Conservation (phyloP, 1,140 invertebrate genomes). For the Linepithema humile region DNA sequence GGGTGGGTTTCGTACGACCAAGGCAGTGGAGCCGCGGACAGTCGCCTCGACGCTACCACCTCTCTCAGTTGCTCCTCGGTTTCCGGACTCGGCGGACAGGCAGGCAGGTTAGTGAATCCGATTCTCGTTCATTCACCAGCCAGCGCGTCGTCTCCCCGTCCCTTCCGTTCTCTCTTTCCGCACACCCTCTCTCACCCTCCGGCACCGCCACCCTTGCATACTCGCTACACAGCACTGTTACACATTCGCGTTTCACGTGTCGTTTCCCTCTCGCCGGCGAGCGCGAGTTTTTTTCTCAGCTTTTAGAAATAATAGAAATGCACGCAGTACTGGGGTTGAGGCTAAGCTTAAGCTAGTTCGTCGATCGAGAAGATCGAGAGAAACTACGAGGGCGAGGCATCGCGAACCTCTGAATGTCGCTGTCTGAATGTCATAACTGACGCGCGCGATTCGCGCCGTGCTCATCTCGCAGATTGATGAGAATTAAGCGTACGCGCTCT, state of each 20-base stretch:
- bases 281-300: background rate
- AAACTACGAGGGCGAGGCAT: background rate
- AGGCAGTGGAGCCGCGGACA: slow-evolving; percentile 64
- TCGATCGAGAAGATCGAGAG: background rate
- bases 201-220: slow-evolving; percentile 25
- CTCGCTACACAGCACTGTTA: slow-evolving; percentile 17
- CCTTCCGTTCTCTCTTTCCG: slow-evolving; percentile 26
- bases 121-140: slow-evolving; percentile 69
- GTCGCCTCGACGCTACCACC: slow-evolving; percentile 63
- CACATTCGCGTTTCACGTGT: slow-evolving; percentile 27
- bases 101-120: slow-evolving; percentile 70
- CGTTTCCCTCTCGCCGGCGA: background rate
- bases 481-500: slow-evolving; percentile 33
- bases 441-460: slow-evolving; percentile 11
- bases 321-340: background rate
- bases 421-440: slow-evolving; percentile 9
- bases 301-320: background rate
- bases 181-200: slow-evolving; percentile 41
- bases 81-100: slow-evolving; percentile 69
- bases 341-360: background rate
- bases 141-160: slow-evolving; percentile 48
- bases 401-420: background rate
- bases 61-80: slow-evolving; percentile 70
- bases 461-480: slow-evolving; percentile 28
- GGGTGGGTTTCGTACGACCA: slow-evolving; percentile 55